phyloP scores from a whole-genome alignment of 1,140 invertebrate genomes.

The Drosophila sturtevanti region DNA sequence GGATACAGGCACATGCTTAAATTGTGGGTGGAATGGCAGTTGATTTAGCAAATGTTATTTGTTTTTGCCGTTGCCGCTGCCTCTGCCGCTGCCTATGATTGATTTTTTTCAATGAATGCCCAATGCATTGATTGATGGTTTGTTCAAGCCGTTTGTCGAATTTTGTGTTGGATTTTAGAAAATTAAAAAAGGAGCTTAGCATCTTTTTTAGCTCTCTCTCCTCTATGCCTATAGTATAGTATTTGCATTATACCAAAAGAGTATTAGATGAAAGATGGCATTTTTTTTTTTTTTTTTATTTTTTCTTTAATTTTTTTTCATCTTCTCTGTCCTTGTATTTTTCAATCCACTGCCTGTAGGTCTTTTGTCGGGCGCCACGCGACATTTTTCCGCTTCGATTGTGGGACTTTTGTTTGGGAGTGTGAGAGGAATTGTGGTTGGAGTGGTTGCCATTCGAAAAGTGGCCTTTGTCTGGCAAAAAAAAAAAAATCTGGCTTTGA shows the following conservation, averaged over 20 bases:
- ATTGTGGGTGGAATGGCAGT: constrained; percentile 26
- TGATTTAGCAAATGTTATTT: constrained; percentile 77
- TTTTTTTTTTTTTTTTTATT: constrained; percentile 13
- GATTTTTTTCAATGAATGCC: constrained; percentile 54
- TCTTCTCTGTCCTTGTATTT: background rate
- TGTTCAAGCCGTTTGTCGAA: constrained; percentile 48
- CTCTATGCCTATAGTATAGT: background rate
- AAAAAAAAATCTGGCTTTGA: constrained; percentile 46
- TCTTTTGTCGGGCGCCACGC: constrained; percentile 65
- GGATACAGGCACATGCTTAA: constrained; percentile 10
- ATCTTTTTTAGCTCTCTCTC: background rate
- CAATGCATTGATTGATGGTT: constrained; percentile 64
- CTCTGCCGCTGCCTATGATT: constrained; percentile 54
- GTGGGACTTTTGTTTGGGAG: constrained; percentile 7
- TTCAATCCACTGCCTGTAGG: constrained; percentile 29
- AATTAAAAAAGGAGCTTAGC: constrained; percentile 76
- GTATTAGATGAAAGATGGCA: constrained; percentile 56
- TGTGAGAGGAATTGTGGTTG: constrained; percentile 16
- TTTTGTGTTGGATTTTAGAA: constrained; percentile 58
- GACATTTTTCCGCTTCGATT: constrained; percentile 74
- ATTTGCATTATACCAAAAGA: constrained; percentile 65
- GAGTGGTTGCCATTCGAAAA: constrained; percentile 14
- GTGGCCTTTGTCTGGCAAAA: constrained; percentile 49
- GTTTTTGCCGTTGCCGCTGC: constrained; percentile 49
- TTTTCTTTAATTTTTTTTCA: constrained; percentile 9